Evolutionary conservation across 2,797 vertebrate genomes (phyloP), one percentile per base, ranked within the genome.

Genomic region (Podarcis lilfordi): DNA sequence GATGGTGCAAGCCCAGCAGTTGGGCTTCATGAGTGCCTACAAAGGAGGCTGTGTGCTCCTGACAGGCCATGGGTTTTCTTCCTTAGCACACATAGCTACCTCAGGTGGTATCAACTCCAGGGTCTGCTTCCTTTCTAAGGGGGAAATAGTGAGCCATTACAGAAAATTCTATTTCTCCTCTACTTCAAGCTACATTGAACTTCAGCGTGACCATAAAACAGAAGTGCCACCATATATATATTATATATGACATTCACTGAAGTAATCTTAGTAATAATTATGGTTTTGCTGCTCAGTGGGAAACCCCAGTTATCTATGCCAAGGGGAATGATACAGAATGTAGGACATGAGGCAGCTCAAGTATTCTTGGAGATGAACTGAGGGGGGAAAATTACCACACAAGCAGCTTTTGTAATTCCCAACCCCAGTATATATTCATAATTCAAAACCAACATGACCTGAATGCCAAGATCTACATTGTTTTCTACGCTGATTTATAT

Each of bases 401-500:
- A 97, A 93, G 96, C 86, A 95, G 96, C 94, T 95, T 96, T 96
- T 96, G 91, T 95, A 91, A 94, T 96, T 94, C 94, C 90, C 91
- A 91, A 91, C 88, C 88, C 95, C 95, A 93, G 93, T 96, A 96
- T 94, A 94, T 84, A 88, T 93, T 96, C 93, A 89, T 88, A 88
- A 77, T 87, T 97, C 95, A 97, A 96, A 96, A 94, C 95, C 93
- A 96, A 96, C 93, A 97, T 23, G 35, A 78, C 59, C 87, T 59
- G 17, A 82, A 91, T 89, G 96, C 96, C 96, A 96, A 97, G 95
- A 93, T 89, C 95, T 95, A 97, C 93, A 93, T 91, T 97, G 96
- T 96, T 96, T 95, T 96, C 92, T 92, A 84, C 89, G 74, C 88
- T 96, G 96, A 96, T 96, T 97, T 96, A 96, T 96, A 92, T 45